Evolutionary conservation across 2,888 invertebrate species (phyloP).

Genomic region (Xylophagus ater): DNA sequence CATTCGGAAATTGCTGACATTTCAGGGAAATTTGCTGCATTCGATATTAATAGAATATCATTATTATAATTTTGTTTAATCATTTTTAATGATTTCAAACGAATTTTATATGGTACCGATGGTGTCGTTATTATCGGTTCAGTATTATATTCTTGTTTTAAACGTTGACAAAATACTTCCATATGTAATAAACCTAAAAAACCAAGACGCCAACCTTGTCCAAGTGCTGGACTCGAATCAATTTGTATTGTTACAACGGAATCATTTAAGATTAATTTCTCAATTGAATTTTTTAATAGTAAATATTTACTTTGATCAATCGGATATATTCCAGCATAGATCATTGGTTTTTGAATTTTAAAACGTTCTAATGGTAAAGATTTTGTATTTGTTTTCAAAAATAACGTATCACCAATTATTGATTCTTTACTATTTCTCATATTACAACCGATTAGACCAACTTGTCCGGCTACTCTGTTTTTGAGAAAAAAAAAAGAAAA

Average conservation of each 20-base stretch:
- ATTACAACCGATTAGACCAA: slow-evolving; percentile 76
- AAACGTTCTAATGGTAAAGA: slow-evolving; percentile 48
- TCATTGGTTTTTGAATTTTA: slow-evolving; percentile 62
- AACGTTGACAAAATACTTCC: slow-evolving; percentile 77
- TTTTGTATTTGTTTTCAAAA: slow-evolving; percentile 40
- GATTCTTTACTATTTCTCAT: slow-evolving; percentile 66
- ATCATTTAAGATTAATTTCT: slow-evolving; percentile 88
- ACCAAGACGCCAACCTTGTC: slow-evolving; percentile 80
- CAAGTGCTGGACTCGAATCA: slow-evolving; percentile 78
- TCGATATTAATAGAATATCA: slow-evolving; percentile 54
- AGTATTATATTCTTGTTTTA: slow-evolving; percentile 73
- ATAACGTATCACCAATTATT: slow-evolving; percentile 65
- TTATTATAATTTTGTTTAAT: slow-evolving; percentile 49
- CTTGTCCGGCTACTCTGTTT: slow-evolving; percentile 74
- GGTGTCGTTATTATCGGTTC: slow-evolving; percentile 76
- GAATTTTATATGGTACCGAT: slow-evolving; percentile 70
- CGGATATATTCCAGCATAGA: slow-evolving; percentile 79
- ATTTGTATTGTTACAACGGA: slow-evolving; percentile 72
- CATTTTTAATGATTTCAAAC: slow-evolving; percentile 60
- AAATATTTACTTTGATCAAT: slow-evolving; percentile 76
- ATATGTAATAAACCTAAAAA: slow-evolving; percentile 78
- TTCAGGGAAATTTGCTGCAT: slow-evolving; percentile 65
- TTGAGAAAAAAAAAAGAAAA: not conserved
- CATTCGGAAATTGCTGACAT: slow-evolving; percentile 55
- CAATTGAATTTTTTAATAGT: slow-evolving; percentile 66